A percentile compares a stretch with the other conserved stretches of the same genome.
Evolutionary conservation across 2,113 vertebrate species (phyloP).

Genomic region (Leucoraja erinaceus): DNA sequence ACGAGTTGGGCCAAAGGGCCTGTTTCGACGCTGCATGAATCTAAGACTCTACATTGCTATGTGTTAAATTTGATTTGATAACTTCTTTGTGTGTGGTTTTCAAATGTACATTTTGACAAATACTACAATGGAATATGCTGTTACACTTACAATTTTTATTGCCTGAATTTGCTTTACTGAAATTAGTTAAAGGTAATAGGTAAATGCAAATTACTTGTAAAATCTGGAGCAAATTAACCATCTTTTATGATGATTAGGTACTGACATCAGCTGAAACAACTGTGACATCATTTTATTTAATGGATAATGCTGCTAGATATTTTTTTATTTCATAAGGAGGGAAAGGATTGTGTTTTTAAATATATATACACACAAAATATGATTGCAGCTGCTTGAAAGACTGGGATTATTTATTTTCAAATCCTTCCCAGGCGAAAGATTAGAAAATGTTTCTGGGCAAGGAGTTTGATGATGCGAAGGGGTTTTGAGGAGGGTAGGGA

Average conservation of each 20-base stretch:
- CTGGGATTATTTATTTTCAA: no score
- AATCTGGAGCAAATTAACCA: background rate
- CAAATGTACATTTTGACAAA: background rate
- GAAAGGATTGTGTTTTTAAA: background rate
- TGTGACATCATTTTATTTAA: constrained; percentile 29
- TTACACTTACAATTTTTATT: background rate
- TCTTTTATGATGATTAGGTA: background rate
- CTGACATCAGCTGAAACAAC: constrained; percentile 12
- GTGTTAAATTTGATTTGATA: background rate
- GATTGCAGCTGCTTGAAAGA: background rate
- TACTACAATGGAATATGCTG: background rate
- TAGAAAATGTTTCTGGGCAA: no score
- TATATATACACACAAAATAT: no score
- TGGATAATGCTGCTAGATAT: background rate
- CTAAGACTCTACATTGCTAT: no score
- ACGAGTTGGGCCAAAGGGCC: no score
- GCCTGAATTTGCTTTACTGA: no score
- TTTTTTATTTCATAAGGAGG: background rate
- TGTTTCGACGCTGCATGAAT: no score
- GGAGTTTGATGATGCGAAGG: background rate
- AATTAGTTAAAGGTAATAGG: background rate
- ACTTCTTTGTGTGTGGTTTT: background rate
- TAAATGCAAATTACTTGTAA: background rate
- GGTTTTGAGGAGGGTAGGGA: background rate
- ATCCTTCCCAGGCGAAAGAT: no score